Conservation (phyloP, 2,888 invertebrate genomes). For the Nemotelus pantherinus region DNA sequence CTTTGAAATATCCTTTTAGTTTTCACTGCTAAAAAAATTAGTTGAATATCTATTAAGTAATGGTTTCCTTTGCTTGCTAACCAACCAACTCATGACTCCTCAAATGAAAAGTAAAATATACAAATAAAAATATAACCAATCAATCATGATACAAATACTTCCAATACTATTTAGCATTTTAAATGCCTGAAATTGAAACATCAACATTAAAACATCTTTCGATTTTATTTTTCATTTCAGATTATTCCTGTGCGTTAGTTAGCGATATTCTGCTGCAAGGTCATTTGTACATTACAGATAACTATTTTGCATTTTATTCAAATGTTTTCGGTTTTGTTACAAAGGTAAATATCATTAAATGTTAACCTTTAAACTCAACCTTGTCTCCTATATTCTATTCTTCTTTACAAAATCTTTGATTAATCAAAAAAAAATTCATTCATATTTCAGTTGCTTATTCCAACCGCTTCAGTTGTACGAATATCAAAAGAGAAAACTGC, state of each 20-base stretch:
- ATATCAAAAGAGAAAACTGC: constrained; percentile 95
- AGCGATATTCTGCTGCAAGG: constrained; percentile 93
- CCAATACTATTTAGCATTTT: no score
- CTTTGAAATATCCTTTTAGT: no score
- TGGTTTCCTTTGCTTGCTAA: no score
- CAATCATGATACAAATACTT: no score
- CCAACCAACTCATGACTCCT: no score
- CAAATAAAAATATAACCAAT: no score
- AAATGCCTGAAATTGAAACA: no score
- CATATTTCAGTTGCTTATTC: constrained; percentile 80
- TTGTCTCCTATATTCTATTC: neutral
- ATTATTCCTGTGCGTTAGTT: constrained; percentile 92
- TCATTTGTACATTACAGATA: constrained; percentile 91
- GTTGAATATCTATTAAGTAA: no score
- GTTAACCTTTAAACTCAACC: neutral
- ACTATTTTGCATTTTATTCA: constrained; percentile 95
- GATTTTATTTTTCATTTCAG: constrained; percentile 65
- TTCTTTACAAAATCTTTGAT: no score
- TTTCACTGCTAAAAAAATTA: no score
- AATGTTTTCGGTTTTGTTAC: constrained; percentile 95
- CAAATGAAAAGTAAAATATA: no score
- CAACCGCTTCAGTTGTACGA: constrained; percentile 83
- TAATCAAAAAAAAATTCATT: neutral
- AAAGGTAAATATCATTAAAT: constrained; percentile 71
- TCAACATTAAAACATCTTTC: neutral